These are phyloP conservation scores for Dolichallabes microphthalmus DNA, from an alignment of 2,113 vertebrate genomes.

Conservation along the genomic window DNA sequence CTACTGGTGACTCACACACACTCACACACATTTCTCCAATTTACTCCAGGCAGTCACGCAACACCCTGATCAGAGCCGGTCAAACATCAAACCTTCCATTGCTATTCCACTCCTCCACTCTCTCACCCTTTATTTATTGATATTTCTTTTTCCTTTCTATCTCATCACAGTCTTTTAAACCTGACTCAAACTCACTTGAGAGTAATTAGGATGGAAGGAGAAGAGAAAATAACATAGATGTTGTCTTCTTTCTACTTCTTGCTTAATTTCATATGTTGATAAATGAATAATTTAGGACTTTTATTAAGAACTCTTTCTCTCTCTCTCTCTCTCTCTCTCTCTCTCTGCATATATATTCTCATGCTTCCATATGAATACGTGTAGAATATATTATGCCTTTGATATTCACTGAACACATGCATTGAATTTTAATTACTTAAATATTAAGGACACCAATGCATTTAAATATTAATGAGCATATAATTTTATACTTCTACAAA, in stretches of 20 bases:
- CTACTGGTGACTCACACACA: conserved; percentile 6
- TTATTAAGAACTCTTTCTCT: neutral
- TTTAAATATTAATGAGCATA: neutral
- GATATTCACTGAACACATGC: conserved; percentile 14
- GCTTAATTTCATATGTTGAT: conserved; percentile 16
- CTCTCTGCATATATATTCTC: neutral
- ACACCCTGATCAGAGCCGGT: conserved; percentile 26
- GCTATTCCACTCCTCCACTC: conserved; percentile 22
- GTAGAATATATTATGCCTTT: neutral
- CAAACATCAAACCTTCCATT: conserved; percentile 32
- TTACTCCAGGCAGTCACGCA: conserved; percentile 10
- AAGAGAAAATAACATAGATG: conserved; percentile 1
- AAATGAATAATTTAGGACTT: conserved; percentile 9
- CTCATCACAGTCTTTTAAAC: conserved; percentile 11
- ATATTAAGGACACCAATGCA: neutral
- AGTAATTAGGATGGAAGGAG: conserved; percentile 11
- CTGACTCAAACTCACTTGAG: neutral
- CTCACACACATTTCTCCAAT: conserved; percentile 17
- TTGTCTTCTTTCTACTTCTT: neutral
- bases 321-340: neutral
- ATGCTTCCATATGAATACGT: conserved; percentile 1
- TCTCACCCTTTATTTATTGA: conserved; percentile 19
- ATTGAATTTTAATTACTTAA: neutral
- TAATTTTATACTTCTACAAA: neutral
- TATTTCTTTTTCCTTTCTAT: neutral